Percentiles rank a stretch among this genome's conserved stretches.
These are phyloP conservation scores for Eueremaeus valkanovi DNA, from an alignment of 2,888 invertebrate genomes.

Conservation along the genomic window DNA sequence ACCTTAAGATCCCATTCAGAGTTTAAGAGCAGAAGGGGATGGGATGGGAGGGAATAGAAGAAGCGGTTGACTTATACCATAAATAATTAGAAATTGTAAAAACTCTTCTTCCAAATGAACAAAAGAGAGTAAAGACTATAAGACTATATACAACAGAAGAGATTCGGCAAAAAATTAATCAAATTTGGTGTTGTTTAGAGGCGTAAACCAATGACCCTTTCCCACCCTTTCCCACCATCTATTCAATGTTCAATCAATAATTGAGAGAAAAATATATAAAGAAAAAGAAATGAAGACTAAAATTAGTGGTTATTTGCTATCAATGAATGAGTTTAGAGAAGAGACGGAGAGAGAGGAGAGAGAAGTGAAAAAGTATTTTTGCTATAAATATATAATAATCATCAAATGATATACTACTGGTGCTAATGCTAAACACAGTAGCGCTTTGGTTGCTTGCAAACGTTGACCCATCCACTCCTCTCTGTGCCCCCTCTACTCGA, in stretches of 20 bases:
- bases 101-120: slow-evolving; percentile 19
- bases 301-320: background rate
- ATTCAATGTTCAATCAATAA: slow-evolving; percentile 19
- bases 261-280: background rate
- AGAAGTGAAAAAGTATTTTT: background rate
- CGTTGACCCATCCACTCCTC: slow-evolving; percentile 8
- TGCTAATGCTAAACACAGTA: slow-evolving; percentile 13
- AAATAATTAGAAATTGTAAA: slow-evolving; percentile 32
- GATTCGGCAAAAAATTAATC: slow-evolving; percentile 19
- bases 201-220: slow-evolving; percentile 27
- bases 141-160: background rate
- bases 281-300: background rate
- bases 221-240: slow-evolving; percentile 26
- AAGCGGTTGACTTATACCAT: background rate
- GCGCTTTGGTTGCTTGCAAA: background rate
- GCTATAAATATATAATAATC: background rate
- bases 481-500: background rate
- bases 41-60: background rate
- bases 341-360: no score
- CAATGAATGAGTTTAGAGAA: slow-evolving; percentile 5
- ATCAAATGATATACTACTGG: background rate
- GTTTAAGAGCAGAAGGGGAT: background rate
- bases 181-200: slow-evolving; percentile 27
- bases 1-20: slow-evolving; percentile 1
- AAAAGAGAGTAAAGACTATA: slow-evolving; percentile 14